A percentile compares a stretch with the other conserved stretches of the same genome.
Evolutionary conservation across 1,140 invertebrate genomes (phyloP).

Genomic region (Philopotamus ludificatus): DNA sequence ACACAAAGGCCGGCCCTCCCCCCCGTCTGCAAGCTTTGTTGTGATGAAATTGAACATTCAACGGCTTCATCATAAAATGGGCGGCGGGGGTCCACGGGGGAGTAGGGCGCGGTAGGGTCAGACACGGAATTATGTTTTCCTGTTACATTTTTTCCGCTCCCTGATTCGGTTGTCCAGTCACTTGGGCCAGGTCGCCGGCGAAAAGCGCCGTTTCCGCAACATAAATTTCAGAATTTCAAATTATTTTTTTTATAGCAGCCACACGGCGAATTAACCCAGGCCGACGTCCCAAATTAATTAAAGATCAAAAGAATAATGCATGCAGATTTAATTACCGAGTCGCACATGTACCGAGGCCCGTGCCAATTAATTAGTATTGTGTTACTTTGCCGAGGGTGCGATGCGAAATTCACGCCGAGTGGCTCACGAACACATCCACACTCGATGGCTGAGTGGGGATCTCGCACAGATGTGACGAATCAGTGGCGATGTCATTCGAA

Average conservation of each 20-base stretch:
- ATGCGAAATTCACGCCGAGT: background rate
- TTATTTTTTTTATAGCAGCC: conserved; percentile 2
- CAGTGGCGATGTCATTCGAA: too few species aligned
- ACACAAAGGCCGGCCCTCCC: background rate
- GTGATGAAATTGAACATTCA: conserved; percentile 9
- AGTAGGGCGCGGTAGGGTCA: too few species aligned
- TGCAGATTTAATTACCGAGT: too few species aligned
- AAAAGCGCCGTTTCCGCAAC: background rate
- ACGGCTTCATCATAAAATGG: background rate
- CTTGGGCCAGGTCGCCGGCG: background rate
- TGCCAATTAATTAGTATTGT: too few species aligned
- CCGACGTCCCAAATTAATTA: background rate
- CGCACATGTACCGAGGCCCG: too few species aligned
- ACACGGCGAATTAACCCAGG: background rate
- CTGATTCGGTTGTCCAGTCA: background rate
- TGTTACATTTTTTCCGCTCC: background rate
- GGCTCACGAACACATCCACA: background rate
- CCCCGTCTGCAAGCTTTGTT: background rate
- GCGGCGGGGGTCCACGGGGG: too few species aligned
- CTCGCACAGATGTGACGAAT: too few species aligned
- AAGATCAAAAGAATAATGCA: background rate
- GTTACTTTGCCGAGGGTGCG: too few species aligned
- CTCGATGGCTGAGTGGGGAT: background rate
- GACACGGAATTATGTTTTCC: background rate
- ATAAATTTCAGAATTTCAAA: conserved; percentile 5